phyloP scores from a whole-genome alignment of 2,888 invertebrate species.

The Ecdyonurus torrentis region DNA sequence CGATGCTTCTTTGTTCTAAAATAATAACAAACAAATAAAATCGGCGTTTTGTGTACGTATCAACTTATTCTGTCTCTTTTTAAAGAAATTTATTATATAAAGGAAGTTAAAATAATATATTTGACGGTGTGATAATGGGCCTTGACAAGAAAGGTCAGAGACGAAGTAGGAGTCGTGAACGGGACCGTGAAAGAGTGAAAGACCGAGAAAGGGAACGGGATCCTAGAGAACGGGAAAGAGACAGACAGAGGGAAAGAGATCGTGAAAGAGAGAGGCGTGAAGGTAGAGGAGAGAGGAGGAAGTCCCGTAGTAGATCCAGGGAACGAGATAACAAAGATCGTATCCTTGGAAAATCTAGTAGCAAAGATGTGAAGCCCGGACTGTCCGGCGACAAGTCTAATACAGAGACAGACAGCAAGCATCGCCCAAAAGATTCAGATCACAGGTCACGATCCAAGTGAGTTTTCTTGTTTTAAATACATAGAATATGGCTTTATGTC shows the following conservation, averaged over 20 bases:
- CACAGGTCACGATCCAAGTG: constrained; percentile 8
- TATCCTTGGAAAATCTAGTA: constrained; percentile 17
- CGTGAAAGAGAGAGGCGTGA: constrained; percentile 21
- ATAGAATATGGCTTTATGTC: too few relatives aligned
- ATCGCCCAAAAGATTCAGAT: constrained; percentile 12
- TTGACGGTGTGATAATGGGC: neutral
- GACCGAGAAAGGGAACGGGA: constrained; percentile 14
- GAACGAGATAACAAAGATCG: constrained; percentile 21
- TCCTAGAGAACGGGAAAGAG: constrained; percentile 22
- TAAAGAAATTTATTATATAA: neutral
- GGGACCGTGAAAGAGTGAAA: constrained; percentile 15
- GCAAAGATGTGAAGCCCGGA: constrained; percentile 19
- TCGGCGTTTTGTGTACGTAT: neutral
- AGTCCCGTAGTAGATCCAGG: constrained; percentile 22
- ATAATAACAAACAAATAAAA: too few relatives aligned
- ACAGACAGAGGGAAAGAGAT: constrained; percentile 25
- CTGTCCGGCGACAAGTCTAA: constrained; percentile 16
- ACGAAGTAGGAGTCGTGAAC: constrained; percentile 17
- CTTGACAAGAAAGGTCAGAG: constrained; percentile 29
- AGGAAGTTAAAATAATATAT: neutral
- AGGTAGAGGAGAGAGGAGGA: constrained; percentile 24
- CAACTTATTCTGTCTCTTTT: neutral
- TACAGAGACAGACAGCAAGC: constrained; percentile 9
- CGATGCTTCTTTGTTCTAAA: too few relatives aligned
- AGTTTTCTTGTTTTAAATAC: neutral